Evolutionary conservation across 1,140 invertebrate species (phyloP).

Genomic region (Heliconius congener): DNA sequence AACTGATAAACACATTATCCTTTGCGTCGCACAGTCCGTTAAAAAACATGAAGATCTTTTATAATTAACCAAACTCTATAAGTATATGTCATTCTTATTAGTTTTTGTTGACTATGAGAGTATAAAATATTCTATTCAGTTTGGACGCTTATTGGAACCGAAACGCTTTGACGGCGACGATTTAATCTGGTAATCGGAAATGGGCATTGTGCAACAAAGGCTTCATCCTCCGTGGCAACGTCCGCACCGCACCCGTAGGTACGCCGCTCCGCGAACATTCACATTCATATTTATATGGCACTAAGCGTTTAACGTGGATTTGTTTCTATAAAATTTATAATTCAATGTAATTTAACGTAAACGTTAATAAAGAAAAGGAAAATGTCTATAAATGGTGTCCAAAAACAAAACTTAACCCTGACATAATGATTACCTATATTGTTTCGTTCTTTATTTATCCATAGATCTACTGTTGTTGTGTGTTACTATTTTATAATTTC

Average conservation of each 20-base stretch:
- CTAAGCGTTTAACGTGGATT: not conserved
- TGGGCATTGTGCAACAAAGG: slow-evolving; percentile 77
- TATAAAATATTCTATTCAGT: slow-evolving; percentile 22
- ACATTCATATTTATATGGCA: slow-evolving; percentile 14
- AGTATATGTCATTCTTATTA: not conserved
- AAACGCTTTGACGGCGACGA: slow-evolving; percentile 69
- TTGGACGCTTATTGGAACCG: slow-evolving; percentile 56
- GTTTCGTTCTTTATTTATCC: too few relatives aligned
- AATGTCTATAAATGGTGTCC: too few relatives aligned
- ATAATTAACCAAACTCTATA: too few relatives aligned
- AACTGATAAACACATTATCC: too few relatives aligned
- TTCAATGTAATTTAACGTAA: not conserved
- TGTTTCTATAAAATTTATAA: not conserved
- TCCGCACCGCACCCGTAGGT: slow-evolving; percentile 40
- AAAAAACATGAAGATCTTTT: too few relatives aligned
- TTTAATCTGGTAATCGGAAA: slow-evolving; percentile 80
- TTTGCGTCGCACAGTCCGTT: too few relatives aligned
- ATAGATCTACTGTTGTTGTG: too few relatives aligned
- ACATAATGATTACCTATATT: too few relatives aligned
- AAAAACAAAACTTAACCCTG: too few relatives aligned
- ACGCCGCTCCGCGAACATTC: slow-evolving; percentile 59
- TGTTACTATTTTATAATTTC: too few relatives aligned
- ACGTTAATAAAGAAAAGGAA: too few relatives aligned
- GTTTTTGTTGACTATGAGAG: not conserved
- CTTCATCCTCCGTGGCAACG: slow-evolving; percentile 60